Base-by-base conservation (phyloP, 2,888 invertebrate species). In the Drosophila diplacantha region DNA sequence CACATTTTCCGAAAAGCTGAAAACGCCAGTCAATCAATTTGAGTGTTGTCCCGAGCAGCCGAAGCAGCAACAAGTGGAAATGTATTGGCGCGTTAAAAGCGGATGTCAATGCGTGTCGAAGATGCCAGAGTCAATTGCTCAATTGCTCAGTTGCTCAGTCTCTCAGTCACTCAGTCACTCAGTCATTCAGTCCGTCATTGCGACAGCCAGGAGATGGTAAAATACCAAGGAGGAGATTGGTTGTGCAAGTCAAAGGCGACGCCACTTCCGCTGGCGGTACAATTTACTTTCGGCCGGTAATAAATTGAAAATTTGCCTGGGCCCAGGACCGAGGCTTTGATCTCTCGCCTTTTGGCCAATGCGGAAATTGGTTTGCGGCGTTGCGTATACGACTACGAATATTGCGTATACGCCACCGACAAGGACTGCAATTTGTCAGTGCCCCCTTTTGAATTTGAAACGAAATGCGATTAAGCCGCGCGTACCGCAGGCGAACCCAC, bases 271-370 rank as follows among this genome's bases (percentile, higher is more conserved):
- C 68, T 76, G 51, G 58, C 69, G 65, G 63, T 60, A 68, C 72
- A 78, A 75, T 81, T 78, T 78, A 64, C 79, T 72, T 75, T 72
- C 46, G 62, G 72, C 67, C 61, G 74, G 72, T 81, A 81, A 81
- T 79, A 81, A 78, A 78, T 81, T 78, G 80, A 78, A 78, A 78
- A 60, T 76, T 79, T 64, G 71, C 70, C 47, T 57, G 22, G 57
- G 57, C 29, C 43, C 35, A 14, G 29, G 26, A 41, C 26, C 44
- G 14, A 14, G 41, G 52, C 68, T 67, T 61, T 67, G 54, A 60
- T 55, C 68, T 64, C 44, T 39, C 22, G 14, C 37, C 35, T 65
- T 62, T 60, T 70, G 52, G 58, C 71, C 51, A 74, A 59, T 76
- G 69, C 82, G 77, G 77, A 78, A 78, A 78, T 78, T 78, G 80